Percentiles rank a stretch among this genome's conserved stretches.
phyloP scores from a whole-genome alignment of 2,113 vertebrate species.

The Mus spicilegus region DNA sequence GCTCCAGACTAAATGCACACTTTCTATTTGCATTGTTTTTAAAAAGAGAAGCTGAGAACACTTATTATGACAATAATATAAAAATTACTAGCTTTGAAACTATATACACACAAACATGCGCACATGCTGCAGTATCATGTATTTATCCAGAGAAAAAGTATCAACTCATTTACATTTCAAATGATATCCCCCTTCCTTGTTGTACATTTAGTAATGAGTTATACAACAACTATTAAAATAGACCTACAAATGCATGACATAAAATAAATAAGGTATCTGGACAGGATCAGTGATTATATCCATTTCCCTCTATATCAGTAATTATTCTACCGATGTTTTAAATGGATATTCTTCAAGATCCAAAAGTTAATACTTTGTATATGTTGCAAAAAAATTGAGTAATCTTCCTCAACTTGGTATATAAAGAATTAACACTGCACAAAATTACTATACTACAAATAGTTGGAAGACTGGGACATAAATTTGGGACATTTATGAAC shows the following conservation, averaged over 20 bases:
- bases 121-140: neutral
- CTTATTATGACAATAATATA: too few relatives aligned
- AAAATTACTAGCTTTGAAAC: neutral
- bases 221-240: neutral
- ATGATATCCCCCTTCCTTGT: too few relatives aligned
- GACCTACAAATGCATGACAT: neutral
- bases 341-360: neutral
- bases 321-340: neutral
- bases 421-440: neutral
- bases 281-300: accelerated
- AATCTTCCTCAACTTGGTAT: neutral
- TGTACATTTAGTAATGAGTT: neutral
- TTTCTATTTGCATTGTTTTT: slow-evolving; percentile 7
- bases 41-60: neutral
- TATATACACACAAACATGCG: neutral
- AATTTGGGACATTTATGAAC: neutral
- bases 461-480: neutral
- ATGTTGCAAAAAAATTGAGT: neutral
- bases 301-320: neutral
- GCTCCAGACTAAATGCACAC: neutral
- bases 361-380: neutral
- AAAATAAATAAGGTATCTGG: neutral
- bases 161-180: neutral
- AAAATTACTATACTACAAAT: neutral
- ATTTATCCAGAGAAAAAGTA: neutral